phyloP scores from a whole-genome alignment of 2,888 invertebrate genomes.

The Coremacera marginata region DNA sequence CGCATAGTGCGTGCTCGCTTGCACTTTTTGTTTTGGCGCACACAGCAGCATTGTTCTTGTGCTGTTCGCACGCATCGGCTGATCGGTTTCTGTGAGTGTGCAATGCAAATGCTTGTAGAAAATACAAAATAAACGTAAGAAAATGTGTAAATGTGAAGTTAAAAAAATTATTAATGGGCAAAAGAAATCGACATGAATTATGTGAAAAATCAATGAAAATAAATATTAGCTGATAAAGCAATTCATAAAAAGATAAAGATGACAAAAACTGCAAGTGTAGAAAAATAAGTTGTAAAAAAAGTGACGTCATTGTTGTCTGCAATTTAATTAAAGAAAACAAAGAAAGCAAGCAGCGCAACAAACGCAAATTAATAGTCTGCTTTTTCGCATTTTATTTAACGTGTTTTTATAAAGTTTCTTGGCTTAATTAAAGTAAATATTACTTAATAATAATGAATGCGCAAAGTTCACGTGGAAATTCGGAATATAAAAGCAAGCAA shows the following conservation, averaged over 20 bases:
- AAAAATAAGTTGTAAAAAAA: constrained; percentile 16
- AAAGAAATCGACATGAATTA: background rate
- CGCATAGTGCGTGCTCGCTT: constrained; percentile 8
- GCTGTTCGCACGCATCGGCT: constrained; percentile 13
- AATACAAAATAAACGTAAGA: background rate
- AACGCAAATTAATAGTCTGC: background rate
- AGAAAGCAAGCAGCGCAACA: background rate
- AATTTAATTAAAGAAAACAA: background rate
- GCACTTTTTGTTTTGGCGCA: background rate
- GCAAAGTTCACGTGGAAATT: background rate
- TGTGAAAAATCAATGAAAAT: background rate
- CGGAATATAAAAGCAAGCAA: background rate
- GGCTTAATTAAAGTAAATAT: background rate
- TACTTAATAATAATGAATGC: background rate
- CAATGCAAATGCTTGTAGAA: background rate
- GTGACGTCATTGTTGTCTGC: constrained; percentile 35
- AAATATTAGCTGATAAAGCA: background rate
- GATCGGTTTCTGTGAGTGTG: constrained; percentile 7
- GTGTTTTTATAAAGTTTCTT: background rate
- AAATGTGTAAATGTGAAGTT: background rate
- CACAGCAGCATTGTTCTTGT: background rate
- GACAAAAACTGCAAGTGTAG: constrained; percentile 10
- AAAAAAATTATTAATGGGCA: background rate
- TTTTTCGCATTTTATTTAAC: background rate
- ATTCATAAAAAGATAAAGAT: background rate